phyloP scores from a whole-genome alignment of 37 sponge, comb jelly and placozoan genomes.

The Amphimedon queenslandica region DNA sequence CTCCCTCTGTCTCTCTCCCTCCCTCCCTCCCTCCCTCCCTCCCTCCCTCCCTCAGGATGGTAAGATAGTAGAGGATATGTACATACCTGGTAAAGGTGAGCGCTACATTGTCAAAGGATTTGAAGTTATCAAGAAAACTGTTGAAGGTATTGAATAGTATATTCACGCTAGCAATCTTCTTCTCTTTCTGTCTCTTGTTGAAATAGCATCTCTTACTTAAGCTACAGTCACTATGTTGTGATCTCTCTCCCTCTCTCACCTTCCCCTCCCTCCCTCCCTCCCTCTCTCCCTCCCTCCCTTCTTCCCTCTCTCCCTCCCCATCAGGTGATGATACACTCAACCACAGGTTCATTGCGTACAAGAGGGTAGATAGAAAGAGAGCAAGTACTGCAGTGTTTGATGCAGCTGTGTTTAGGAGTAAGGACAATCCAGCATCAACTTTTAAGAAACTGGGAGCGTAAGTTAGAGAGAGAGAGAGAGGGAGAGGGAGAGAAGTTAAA shows the following conservation, averaged over 20 bases:
- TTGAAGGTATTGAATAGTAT: constrained; percentile 35
- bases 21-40: not conserved
- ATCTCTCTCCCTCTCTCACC: not conserved
- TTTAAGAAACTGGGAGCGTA: constrained; percentile 41
- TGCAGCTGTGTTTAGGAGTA: constrained; percentile 25
- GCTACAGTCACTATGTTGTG: too few relatives aligned
- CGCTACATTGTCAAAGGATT: constrained; percentile 39
- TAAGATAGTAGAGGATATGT: constrained; percentile 49
- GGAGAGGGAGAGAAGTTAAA: too few relatives aligned
- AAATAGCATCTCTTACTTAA: too few relatives aligned
- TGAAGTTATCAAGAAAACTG: constrained; percentile 36
- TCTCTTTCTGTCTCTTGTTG: too few relatives aligned
- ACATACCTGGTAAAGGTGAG: constrained; percentile 22
- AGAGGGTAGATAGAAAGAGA: constrained; percentile 13
- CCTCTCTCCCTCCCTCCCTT: not conserved
- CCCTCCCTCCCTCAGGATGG: constrained; percentile 6
- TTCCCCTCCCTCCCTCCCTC: not conserved
- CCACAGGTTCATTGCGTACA: constrained; percentile 49
- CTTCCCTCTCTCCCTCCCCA: not conserved
- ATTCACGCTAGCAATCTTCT: too few relatives aligned
- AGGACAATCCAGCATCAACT: constrained; percentile 42
- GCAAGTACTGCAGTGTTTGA: constrained; percentile 45
- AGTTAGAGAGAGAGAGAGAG: constrained; percentile 15
- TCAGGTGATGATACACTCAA: constrained; percentile 43
- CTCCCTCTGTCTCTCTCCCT: too few relatives aligned